Evolutionary conservation across 2,888 invertebrate genomes (phyloP).

Genomic region (Lasioglossum villosulum): DNA sequence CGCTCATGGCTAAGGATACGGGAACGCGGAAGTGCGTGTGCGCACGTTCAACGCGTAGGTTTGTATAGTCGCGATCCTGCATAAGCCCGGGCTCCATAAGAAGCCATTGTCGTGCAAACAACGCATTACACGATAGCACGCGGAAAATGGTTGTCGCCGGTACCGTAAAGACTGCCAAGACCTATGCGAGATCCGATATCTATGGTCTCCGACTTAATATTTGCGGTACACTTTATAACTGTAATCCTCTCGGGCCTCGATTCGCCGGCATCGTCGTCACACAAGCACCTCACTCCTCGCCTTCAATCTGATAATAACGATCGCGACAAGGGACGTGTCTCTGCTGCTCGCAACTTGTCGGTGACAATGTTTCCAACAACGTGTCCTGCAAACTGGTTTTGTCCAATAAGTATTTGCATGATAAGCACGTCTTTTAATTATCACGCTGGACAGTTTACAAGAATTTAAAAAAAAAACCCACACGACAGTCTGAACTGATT

Average conservation of each 20-base stretch:
- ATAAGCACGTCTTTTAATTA: too few species aligned
- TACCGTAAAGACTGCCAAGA: constrained; percentile 47
- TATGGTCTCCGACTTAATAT: constrained; percentile 40
- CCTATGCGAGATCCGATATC: constrained; percentile 48
- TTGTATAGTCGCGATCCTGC: constrained; percentile 55
- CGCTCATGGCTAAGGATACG: constrained; percentile 44
- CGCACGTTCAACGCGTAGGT: constrained; percentile 60
- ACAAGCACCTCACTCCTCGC: neutral
- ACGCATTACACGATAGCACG: constrained; percentile 51
- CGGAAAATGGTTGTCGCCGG: constrained; percentile 50
- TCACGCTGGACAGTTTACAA: too few species aligned
- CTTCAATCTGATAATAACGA: neutral
- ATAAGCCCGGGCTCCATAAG: constrained; percentile 37
- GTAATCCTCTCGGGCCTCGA: constrained; percentile 28
- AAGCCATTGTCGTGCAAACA: constrained; percentile 57
- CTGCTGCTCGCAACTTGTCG: neutral
- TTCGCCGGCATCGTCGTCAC: neutral
- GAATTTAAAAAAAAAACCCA: neutral
- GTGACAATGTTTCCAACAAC: neutral
- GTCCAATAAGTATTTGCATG: too few species aligned
- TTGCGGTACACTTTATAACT: constrained; percentile 44
- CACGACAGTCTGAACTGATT: neutral
- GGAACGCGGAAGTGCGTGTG: constrained; percentile 67
- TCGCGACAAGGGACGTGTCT: neutral
- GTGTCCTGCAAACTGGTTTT: neutral